Base-by-base conservation (phyloP, 2,113 vertebrate species). In the Empidonax alnorum region DNA sequence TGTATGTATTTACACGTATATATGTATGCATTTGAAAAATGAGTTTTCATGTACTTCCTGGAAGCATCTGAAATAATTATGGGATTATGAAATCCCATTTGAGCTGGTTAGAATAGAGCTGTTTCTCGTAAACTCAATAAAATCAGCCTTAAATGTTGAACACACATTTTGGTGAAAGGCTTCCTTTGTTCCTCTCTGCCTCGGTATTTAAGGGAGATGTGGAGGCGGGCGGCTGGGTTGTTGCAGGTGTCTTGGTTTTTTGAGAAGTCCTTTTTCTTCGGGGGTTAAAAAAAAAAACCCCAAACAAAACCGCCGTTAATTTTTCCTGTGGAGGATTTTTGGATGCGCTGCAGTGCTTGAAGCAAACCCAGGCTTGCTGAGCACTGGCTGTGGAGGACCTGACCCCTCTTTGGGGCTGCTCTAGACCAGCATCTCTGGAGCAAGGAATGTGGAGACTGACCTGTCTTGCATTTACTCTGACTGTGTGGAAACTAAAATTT, bases 221-320 rank as follows among this genome's bases (percentile, higher is more conserved):
- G 94, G 92, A 97, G 92, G 96, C 28, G 47, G 76, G 46, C 0
- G 28, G 53, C 71, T 88, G 90, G 72, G 66, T 94, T 80, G 33
- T 71, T 94, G 85, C 95, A 94, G 88, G 92, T 92, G 94, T 92
- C 83, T 77, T 92, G 72, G 12, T n/a, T 76, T 75, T 82, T 91
- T 65, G 50, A 88, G 63, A 93, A 94, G 67, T 73, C 62, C 50
- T 88, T 83, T 90, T 69, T 22, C 62, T 89, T 83, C 44, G 46
- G 74, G 41, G 23, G 20, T 9, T 4, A 47, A 46, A 63, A 19
- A 2, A 49, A 30, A 33, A 47, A 68, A 20, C n/a, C 20, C 17
- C 55, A 88, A 90, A 77, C 56, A 67, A 46, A 84, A 42, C 66
- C 56, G 61, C 30, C 63, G 0, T 95, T 93, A 83, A 31, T 73